Conservation (phyloP, 2,113 vertebrate genomes). For the Sinocyclocheilus maitianheensis region DNA sequence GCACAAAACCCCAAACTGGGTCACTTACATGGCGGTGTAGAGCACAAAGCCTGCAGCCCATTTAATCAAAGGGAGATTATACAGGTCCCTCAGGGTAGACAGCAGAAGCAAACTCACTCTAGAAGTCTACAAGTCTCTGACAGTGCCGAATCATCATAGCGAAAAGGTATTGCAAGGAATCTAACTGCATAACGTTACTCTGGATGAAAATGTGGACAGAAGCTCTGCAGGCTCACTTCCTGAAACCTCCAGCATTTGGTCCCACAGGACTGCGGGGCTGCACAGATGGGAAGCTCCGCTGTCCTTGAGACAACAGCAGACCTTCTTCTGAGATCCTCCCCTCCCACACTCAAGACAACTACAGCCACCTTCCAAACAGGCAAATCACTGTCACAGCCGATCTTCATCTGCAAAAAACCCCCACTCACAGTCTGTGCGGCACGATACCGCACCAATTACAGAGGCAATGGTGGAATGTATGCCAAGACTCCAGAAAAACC, state of each 20-base stretch:
- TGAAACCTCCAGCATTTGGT: constrained; percentile 43
- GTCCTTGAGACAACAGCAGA: constrained; percentile 49
- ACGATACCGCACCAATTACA: constrained; percentile 36
- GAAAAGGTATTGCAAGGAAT: background rate
- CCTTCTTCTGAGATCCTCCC: constrained; percentile 47
- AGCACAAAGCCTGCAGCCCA: constrained; percentile 56
- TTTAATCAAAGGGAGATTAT: constrained; percentile 56
- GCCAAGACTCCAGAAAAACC: constrained; percentile 24
- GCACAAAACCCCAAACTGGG: constrained; percentile 58
- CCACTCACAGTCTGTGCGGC: constrained; percentile 58
- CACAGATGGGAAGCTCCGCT: constrained; percentile 53
- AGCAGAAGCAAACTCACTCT: constrained; percentile 15
- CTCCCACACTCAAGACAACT: constrained; percentile 54
- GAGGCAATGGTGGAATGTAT: constrained; percentile 25
- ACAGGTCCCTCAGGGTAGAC: constrained; percentile 36
- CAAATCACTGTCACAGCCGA: constrained; percentile 53
- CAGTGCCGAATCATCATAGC: background rate
- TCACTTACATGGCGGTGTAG: constrained; percentile 60
- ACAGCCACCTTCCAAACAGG: constrained; percentile 51
- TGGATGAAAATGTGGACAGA: constrained; percentile 26
- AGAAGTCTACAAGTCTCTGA: constrained; percentile 8
- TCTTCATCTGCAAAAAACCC: constrained; percentile 50
- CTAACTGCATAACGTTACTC: background rate
- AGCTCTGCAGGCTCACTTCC: constrained; percentile 40
- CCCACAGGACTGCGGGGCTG: constrained; percentile 53